Percentiles rank a stretch among this genome's conserved stretches.
Evolutionary conservation across 1,140 invertebrate species (phyloP).

Genomic region (Hylaeus anthracinus): DNA sequence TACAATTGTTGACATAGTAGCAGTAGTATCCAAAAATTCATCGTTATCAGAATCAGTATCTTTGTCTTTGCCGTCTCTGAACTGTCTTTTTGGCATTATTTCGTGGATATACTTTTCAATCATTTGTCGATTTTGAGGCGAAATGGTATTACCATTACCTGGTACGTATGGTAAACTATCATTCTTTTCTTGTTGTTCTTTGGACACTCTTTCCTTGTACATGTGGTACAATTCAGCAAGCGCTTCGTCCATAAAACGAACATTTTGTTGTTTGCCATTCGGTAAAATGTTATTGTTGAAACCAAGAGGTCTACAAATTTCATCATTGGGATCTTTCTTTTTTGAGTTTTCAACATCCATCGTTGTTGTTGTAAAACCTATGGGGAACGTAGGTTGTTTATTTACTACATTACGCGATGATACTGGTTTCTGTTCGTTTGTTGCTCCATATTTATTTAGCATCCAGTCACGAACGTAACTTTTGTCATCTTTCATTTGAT

Average conservation of each 20-base stretch:
- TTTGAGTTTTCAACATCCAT: constrained; percentile 14
- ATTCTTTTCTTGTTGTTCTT: constrained; percentile 26
- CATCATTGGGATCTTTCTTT: background rate
- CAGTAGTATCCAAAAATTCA: constrained; percentile 78
- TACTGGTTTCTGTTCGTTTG: background rate
- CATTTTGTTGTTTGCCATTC: constrained; percentile 52
- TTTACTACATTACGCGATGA: constrained; percentile 7
- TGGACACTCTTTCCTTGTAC: constrained; percentile 55
- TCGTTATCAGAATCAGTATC: constrained; percentile 76
- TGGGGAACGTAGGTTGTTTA: constrained; percentile 47
- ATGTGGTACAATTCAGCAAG: constrained; percentile 70
- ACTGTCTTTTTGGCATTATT: constrained; percentile 37
- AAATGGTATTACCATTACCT: constrained; percentile 50
- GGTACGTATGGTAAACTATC: constrained; percentile 49
- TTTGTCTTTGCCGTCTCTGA: constrained; percentile 46
- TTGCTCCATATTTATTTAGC: background rate
- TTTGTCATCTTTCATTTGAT: background rate
- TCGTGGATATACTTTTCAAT: constrained; percentile 72
- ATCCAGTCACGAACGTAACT: constrained; percentile 19
- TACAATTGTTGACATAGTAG: constrained; percentile 65
- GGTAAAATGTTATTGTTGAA: constrained; percentile 51
- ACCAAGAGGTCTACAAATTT: constrained; percentile 58
- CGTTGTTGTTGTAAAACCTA: constrained; percentile 66
- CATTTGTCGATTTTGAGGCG: constrained; percentile 66
- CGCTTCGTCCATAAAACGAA: constrained; percentile 63